A percentile compares a stretch with the other conserved stretches of the same genome.
Conservation (phyloP, 2,113 vertebrate species). For the Saiga tatarica region DNA sequence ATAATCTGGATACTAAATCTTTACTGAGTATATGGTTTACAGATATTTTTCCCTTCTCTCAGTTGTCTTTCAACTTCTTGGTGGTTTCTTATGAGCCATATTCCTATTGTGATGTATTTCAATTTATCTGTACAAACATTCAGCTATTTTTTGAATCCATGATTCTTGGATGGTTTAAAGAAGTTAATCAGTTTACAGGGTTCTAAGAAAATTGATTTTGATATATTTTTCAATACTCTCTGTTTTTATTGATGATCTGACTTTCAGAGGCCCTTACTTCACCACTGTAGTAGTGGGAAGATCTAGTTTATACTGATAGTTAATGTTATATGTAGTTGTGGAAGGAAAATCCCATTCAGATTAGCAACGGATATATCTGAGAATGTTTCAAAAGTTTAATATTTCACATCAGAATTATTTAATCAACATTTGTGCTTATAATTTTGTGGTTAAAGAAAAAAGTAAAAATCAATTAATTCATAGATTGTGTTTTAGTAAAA, state of each 20-base stretch:
- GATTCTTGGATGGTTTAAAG: background rate
- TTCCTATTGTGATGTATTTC: background rate
- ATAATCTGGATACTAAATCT: background rate
- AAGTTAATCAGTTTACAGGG: background rate
- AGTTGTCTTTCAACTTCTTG: background rate
- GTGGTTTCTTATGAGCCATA: background rate
- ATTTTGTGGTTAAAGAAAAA: background rate
- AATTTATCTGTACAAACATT: background rate
- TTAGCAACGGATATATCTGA: background rate
- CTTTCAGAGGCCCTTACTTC: background rate
- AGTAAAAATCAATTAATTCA: background rate
- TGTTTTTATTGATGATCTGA: background rate
- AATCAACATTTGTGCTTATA: background rate
- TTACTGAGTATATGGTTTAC: background rate
- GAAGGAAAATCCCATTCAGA: background rate
- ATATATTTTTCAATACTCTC: background rate
- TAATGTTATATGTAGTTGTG: background rate
- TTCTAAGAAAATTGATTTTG: background rate
- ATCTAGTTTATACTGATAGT: background rate
- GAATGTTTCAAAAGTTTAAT: background rate
- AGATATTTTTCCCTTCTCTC: background rate
- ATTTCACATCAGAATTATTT: background rate
- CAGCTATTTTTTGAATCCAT: background rate
- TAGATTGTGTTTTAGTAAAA: background rate
- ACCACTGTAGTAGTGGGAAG: background rate